A percentile compares a stretch with the other conserved stretches of the same genome.
phyloP scores from a whole-genome alignment of 2,797 vertebrate genomes.

The Ispidina picta region DNA sequence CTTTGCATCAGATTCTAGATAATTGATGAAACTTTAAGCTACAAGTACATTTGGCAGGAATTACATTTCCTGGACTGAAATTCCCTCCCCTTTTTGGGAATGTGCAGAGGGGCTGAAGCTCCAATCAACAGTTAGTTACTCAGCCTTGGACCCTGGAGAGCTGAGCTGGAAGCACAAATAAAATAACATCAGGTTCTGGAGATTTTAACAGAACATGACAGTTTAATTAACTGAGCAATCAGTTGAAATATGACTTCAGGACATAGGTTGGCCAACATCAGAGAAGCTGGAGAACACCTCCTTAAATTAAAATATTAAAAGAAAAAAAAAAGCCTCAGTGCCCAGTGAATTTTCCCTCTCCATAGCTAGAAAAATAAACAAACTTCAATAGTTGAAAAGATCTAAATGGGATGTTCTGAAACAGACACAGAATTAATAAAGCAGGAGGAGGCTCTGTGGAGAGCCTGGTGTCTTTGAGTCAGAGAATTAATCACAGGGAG shows the following conservation, averaged over 20 bases:
- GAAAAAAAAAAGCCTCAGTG: background rate
- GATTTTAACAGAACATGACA: background rate
- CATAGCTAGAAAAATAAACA: background rate
- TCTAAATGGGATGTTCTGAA: background rate
- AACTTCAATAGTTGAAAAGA: background rate
- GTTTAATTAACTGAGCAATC: constrained; percentile 37
- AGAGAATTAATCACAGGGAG: background rate
- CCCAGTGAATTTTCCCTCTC: background rate
- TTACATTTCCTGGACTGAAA: background rate
- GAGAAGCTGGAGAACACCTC: background rate
- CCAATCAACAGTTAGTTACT: background rate
- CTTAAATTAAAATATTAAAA: background rate
- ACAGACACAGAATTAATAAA: background rate
- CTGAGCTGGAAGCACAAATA: background rate
- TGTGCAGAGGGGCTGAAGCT: background rate
- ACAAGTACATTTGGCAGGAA: background rate
- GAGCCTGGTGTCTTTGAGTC: background rate
- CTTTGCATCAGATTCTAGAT: background rate
- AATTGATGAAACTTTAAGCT: background rate
- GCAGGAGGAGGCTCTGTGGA: background rate
- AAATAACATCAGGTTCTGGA: background rate
- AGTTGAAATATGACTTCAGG: constrained; percentile 22
- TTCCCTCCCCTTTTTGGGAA: background rate
- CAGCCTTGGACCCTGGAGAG: background rate
- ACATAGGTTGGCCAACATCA: background rate